Conservation (phyloP, 2,113 vertebrate genomes). For the Poeciliopsis retropinna region DNA sequence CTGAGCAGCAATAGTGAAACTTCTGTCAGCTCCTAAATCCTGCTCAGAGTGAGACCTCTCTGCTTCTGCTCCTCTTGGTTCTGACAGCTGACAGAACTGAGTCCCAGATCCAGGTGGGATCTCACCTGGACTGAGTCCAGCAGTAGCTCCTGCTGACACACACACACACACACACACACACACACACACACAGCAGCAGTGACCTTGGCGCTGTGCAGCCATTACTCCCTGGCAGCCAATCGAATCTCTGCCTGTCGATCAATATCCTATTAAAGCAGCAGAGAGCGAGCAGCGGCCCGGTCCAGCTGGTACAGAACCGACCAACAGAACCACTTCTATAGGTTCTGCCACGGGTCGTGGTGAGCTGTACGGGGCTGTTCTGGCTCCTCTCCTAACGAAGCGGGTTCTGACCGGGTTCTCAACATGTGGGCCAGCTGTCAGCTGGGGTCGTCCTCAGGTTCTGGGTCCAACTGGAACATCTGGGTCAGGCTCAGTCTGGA, state of each 20-base stretch:
- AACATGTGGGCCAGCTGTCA: not conserved
- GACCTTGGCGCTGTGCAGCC: conserved; percentile 95
- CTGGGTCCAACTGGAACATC: no score
- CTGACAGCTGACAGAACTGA: not conserved
- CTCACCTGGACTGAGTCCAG: conserved; percentile 6
- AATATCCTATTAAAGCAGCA: conserved; percentile 98
- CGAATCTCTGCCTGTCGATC: conserved; percentile 95
- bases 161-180: conserved; percentile 30
- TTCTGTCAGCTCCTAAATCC: not conserved
- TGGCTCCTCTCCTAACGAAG: no score
- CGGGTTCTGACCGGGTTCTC: no score
- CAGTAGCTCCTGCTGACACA: conserved; percentile 8
- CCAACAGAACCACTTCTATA: no score
- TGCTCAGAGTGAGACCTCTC: no score
- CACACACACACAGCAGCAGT: conserved; percentile 44
- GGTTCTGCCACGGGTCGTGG: no score
- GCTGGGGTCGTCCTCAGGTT: not conserved
- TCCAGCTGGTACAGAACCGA: conserved; percentile 33
- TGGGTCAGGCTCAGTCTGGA: no score
- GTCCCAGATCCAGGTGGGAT: not conserved
- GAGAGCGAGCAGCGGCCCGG: conserved; percentile 59
- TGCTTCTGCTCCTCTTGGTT: no score
- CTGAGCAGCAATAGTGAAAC: not conserved
- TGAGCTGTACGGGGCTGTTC: no score
- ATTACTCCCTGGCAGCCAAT: conserved; percentile 95